Conservation (phyloP, 2,888 invertebrate genomes). For the Ophion costatus region DNA sequence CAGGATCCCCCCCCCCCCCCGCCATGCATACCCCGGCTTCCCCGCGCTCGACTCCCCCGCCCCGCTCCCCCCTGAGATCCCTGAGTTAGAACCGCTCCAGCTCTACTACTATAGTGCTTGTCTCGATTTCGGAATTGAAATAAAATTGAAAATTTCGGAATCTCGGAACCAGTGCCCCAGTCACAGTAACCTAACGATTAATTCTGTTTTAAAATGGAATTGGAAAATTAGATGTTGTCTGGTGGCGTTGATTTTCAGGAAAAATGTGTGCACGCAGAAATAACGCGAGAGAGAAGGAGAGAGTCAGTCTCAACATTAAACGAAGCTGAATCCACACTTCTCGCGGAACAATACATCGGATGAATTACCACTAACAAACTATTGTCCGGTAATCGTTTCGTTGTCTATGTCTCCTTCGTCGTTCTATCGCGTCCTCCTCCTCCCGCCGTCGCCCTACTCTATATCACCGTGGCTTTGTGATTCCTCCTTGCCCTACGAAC, state of each 20-base stretch:
- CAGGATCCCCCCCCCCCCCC: no score
- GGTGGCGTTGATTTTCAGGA: neutral
- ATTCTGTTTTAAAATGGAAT: neutral
- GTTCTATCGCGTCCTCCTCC: conserved; percentile 37
- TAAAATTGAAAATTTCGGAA: no score
- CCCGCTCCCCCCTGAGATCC: no score
- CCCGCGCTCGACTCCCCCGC: no score
- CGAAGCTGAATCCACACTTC: conserved; percentile 82
- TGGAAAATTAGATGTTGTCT: neutral
- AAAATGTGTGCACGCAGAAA: conserved; percentile 22
- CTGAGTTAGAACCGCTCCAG: no score
- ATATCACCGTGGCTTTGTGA: conserved; percentile 60
- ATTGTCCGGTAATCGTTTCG: conserved; percentile 82
- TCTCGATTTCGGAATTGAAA: no score
- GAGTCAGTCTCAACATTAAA: conserved; percentile 62
- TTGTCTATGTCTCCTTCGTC: conserved; percentile 58
- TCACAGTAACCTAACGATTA: no score
- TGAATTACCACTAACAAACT: conserved; percentile 83
- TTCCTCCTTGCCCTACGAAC: conserved; percentile 55
- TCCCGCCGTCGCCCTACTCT: conserved; percentile 55
- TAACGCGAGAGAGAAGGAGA: conserved; percentile 35
- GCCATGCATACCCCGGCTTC: no score
- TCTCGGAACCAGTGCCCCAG: no score
- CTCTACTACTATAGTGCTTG: no score
- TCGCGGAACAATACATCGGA: conserved; percentile 82